Evolutionary conservation across 2,888 invertebrate genomes (phyloP), one percentile per base, ranked within the genome.

Genomic region (Griposia aprilina): DNA sequence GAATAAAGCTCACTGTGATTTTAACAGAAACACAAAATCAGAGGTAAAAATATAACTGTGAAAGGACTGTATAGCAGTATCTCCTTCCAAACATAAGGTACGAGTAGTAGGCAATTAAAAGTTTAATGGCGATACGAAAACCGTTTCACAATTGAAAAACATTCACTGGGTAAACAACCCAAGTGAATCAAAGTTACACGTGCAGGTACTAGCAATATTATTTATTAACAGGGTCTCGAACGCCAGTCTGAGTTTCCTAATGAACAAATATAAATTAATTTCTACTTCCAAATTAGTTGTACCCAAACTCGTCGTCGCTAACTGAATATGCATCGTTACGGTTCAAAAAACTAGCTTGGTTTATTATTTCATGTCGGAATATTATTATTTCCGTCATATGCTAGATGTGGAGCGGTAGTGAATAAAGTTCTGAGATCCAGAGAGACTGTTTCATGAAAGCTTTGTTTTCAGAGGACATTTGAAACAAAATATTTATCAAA

Each of bases 231-330:
- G 15, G 15, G 13, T 17, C 26, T 10, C 57, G 4, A 62, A 66
- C 7, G 69, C 69, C 7, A 50, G 52, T 52, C 48, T 2, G 70
- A 81, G 36, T 85, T 82, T 45, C 41, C n/a, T 71, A 81, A 75
- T 63, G 41, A 85, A 84, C 81, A 83, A 83, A 55, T 73, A 30
- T 60, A 75, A 82, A 82, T 85, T 85, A 82, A 82, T 81, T 82
- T 71, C 26, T 70, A 85, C 70, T 85, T 67, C 5, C 13, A 62
- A 85, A 76, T 67, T 70, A 57, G 65, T 74, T 84, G 59, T 48
- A 26, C 26, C 11, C 5, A n/a, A 82, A 82, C 66, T 81, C 20
- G 70, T 67, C 57, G 81, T 45, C 36, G 62, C 70, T 63, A 76
- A 82, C 75, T 76, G 57, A 82, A 85, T 67, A 70, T 74, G 15